Base-by-base conservation (phyloP, 2,797 vertebrate species). In the Molossus molossus region DNA sequence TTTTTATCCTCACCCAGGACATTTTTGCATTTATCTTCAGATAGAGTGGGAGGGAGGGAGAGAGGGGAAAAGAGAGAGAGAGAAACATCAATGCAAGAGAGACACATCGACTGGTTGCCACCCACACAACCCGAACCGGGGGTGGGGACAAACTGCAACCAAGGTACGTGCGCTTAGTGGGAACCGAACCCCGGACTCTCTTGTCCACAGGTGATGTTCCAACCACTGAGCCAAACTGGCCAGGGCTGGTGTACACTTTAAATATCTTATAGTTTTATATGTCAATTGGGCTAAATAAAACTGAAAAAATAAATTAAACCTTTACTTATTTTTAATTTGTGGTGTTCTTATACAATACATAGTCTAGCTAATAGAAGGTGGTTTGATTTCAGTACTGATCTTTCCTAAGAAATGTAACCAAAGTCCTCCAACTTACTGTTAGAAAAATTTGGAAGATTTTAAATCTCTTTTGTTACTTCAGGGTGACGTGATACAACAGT, bases 391-490 rank as follows among this genome's bases (percentile, higher is more conserved):
- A 70, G 67, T 62, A 76, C 4, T 55, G 6, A 82, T 18, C 10
- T n/a, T 77, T 70, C 55, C 83, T 64, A 17, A 62, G 48, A 93
- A 87, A 94, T 64, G 77, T 48, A 64, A 81, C 60, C 21, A 60
- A 85, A 37, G 29, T 57, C n/a, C 83, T 91, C n/a, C 33, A 76
- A 50, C 15, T 72, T 27, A 75, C 15, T 82, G 55, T n/a, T 70
- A 75, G 81, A 86, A 93, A 85, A 67, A 53, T 58, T 53, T 9
- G n/a, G 27, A 83, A 80, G 21, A 55, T 87, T 76, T 75, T 13
- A 87, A 85, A 80, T 60, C 11, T 45, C 33, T 94, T 87, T 60
- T 87, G 76, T 76, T 12, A n/a, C n/a, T 92, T 91, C 9, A 57
- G 21, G n/a, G 6, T 29, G 15, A 12, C 15, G 6, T 23, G 62